Percentiles rank a stretch among this genome's conserved stretches.
phyloP scores from a whole-genome alignment of 2,797 vertebrate genomes.

The Sebastes cheni region DNA sequence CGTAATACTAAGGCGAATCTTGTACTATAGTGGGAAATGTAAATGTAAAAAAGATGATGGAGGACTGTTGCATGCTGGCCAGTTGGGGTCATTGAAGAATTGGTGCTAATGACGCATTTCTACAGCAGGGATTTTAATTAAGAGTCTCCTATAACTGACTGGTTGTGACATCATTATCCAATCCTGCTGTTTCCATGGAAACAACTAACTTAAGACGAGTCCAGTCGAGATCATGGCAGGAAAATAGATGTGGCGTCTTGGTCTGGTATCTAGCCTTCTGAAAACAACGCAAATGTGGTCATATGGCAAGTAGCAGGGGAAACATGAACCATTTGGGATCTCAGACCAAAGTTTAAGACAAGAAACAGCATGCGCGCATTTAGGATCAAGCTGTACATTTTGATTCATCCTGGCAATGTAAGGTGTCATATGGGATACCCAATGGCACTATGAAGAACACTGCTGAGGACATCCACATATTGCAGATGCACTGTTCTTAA shows the following conservation, averaged over 20 bases:
- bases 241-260: not conserved
- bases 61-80: conserved; percentile 44
- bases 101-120: conserved; percentile 31
- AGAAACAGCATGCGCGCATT: too few relatives aligned
- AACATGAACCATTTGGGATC: conserved; percentile 16
- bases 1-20: conserved; percentile 9
- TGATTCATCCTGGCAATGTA: too few relatives aligned
- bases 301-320: not conserved
- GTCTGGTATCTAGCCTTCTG: not conserved
- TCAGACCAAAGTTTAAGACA: not conserved
- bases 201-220: not conserved
- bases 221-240: not conserved
- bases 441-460: too few relatives aligned
- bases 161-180: conserved; percentile 30
- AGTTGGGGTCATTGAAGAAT: conserved; percentile 9
- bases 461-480: too few relatives aligned
- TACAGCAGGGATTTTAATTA: not conserved
- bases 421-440: too few relatives aligned
- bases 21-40: conserved; percentile 34
- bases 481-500: too few relatives aligned
- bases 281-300: not conserved
- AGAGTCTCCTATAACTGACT: conserved; percentile 6
- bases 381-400: too few relatives aligned
- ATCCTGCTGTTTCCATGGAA: conserved; percentile 22
- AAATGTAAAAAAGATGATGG: not conserved